Base-by-base conservation (phyloP, 1,140 invertebrate species). In the Plodia interpunctella region DNA sequence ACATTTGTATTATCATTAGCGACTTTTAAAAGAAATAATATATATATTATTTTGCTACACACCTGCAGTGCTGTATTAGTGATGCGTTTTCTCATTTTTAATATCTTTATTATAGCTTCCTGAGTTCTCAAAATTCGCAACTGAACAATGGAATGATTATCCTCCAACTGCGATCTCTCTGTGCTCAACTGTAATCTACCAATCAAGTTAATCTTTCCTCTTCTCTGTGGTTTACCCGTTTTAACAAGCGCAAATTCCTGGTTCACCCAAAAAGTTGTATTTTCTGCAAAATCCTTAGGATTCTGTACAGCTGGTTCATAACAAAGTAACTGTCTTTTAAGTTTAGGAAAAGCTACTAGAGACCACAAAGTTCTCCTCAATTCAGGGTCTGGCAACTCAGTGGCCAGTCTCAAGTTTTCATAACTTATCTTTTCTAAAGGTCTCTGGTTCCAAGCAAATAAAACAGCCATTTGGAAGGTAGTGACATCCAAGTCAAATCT, bases 391-490 rank as follows among this genome's bases (percentile, higher is more conserved):
- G 98, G 98, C 63, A 99, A 90, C 90, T 99, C 98, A 1, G 98
- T 99, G 3, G 98, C 98, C 69, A 99, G 90, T 76, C 96, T 93
- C 53, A 99, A 91, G 91, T 98, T 98, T 90, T 99, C 98, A 78
- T 99, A 98, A 3, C 96, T 95, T 32, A 99, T 95, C 88, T 94
- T 96, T 68, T 99, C 98, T 61, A 93, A 82, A 25, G 96, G 95
- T 72, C 98, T 91, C 83, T 99, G 97, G 92, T 99, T 99, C 98
- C 98, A 99, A 8, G 97, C 97, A 91, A 99, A 99, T 17, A 99
- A 90, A n/a, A 99, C 98, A 58, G 98, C 97, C 97, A 99, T 99
- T 94, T 99, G 99, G 88, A 99, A 99, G 20, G 98, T 99, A 6
- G 98, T 99, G 2, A 99, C 97, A 86, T 99, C 99, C 62, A 99